Evolutionary conservation across 2,797 vertebrate species (phyloP).

Genomic region (Lindbergichthys nudifrons): DNA sequence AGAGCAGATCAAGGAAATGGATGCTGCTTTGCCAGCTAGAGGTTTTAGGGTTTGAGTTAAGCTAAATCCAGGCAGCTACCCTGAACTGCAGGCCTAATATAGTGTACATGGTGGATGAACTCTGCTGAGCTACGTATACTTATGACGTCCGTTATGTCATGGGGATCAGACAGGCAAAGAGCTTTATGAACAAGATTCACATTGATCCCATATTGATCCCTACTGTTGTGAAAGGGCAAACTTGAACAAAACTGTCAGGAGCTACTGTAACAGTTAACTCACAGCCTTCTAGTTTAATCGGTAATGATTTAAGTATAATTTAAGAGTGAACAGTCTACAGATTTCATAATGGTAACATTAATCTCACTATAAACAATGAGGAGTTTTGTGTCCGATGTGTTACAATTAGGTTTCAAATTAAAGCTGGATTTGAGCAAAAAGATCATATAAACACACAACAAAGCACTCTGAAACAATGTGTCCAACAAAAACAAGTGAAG

Average conservation of each 20-base stretch:
- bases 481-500: not conserved
- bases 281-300: constrained; percentile 3
- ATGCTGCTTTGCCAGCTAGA: constrained; percentile 32
- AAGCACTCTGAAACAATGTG: not conserved
- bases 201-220: constrained; percentile 24
- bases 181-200: constrained; percentile 33
- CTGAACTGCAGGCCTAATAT: constrained; percentile 52
- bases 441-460: not conserved
- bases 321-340: not conserved
- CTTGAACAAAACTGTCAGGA: constrained; percentile 24
- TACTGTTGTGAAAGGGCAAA: constrained; percentile 26
- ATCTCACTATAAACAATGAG: not conserved
- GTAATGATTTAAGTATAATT: not conserved
- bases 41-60: constrained; percentile 53
- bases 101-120: constrained; percentile 39
- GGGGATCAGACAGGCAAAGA: constrained; percentile 55
- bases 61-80: constrained; percentile 55
- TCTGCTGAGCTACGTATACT: constrained; percentile 42
- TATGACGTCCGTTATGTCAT: constrained; percentile 58
- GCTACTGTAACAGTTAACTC: constrained; percentile 2
- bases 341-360: not conserved
- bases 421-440: not conserved
- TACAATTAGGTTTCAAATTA: not conserved
- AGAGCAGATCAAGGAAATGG: constrained; percentile 30
- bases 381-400: not conserved